Evolutionary conservation across 2,888 invertebrate genomes (phyloP), one percentile per base, ranked within the genome.

Genomic region (Chirona hameri): DNA sequence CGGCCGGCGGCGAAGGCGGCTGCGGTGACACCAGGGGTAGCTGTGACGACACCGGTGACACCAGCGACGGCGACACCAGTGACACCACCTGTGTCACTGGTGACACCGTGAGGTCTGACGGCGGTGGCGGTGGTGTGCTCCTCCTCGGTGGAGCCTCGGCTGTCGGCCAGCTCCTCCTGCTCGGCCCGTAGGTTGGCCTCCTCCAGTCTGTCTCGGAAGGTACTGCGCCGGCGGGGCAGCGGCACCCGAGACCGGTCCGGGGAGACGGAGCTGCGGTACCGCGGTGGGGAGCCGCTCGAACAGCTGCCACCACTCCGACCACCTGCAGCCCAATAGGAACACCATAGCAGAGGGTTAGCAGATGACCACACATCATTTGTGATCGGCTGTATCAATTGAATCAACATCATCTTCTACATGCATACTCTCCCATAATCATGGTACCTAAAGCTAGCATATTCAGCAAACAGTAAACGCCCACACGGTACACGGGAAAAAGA

Each of bases 151-250:
- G 52, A 52, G 7, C 18, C 52, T 1, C 52, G 52, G 52, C 52
- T 52, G 52, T 52, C 31, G 31, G 31, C 39, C 18, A 4, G 27
- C 76, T 46, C 39, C 76, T 76, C 46, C 76, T 7, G 5, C 24
- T 39, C 76, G 24, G 76, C 21, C 24, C 24, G 24, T 39, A 2
- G 39, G 76, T 76, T 27, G 9, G 76, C 76, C 76, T 76, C 76
- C 76, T 46, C 15, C 76, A 76, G 76, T 21, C 76, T 39, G 39
- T 76, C 76, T 24, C 76, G 21, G 76, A 76, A 76, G 10, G 76
- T 76, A 39, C 76, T 76, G 24, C 76, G 76, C 15, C 76, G 76
- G 10, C 76, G 76, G 9, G 76, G 76, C 46, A n/a, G 76, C 24
- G 46, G 24, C 24, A 24, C 24, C 9, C 46, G 5, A 21, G 46